Evolutionary conservation across 1,140 invertebrate genomes (phyloP).

Genomic region (Venturia canescens): DNA sequence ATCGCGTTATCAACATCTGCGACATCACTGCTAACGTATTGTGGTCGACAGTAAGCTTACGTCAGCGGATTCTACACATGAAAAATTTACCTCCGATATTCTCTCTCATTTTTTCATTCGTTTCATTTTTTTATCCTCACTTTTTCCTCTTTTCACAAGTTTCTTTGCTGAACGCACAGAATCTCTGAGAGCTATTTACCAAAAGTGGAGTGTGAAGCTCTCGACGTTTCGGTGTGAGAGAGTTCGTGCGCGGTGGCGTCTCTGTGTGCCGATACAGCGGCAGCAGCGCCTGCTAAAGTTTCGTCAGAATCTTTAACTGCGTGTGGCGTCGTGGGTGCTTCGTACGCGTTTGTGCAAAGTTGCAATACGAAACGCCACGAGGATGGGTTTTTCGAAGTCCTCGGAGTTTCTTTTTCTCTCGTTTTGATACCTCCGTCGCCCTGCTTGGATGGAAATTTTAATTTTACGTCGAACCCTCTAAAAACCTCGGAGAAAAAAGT

Average conservation of each 20-base stretch:
- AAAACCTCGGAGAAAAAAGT: background rate
- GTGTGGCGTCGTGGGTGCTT: background rate
- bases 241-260: background rate
- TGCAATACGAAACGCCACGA: background rate
- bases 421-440: background rate
- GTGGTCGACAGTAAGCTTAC: constrained; percentile 4
- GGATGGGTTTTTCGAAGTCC: constrained; percentile 15
- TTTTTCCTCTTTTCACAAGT: background rate
- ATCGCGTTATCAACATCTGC: constrained; percentile 54
- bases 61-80: constrained; percentile 10
- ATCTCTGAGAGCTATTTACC: constrained; percentile 17
- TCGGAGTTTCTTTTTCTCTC: background rate
- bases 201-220: background rate
- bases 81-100: constrained; percentile 25
- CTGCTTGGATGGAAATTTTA: background rate
- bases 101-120: background rate
- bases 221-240: background rate
- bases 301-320: background rate
- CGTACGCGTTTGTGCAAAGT: background rate
- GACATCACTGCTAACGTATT: constrained; percentile 46
- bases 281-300: background rate
- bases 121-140: background rate
- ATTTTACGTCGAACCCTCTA: background rate
- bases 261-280: background rate
- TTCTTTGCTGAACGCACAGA: constrained; percentile 8